phyloP scores from a whole-genome alignment of 2,888 invertebrate genomes.

The Chalcosyrphus nemorum region DNA sequence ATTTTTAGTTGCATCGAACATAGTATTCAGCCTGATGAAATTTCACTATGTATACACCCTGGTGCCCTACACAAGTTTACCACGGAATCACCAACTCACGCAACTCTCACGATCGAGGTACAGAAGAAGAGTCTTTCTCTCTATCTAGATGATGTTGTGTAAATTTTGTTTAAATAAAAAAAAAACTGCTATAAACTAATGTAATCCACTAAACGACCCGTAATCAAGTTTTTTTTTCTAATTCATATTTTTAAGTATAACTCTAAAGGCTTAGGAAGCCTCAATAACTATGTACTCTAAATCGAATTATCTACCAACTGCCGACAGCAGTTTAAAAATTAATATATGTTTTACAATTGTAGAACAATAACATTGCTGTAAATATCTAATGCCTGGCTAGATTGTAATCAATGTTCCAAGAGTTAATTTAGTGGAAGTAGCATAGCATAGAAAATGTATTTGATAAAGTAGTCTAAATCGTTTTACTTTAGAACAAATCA shows the following conservation, averaged over 20 bases:
- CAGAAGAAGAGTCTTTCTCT: constrained; percentile 56
- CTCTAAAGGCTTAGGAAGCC: constrained; percentile 11
- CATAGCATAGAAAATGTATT: background rate
- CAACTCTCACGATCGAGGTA: constrained; percentile 87
- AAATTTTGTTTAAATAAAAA: constrained; percentile 24
- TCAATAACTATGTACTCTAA: constrained; percentile 20
- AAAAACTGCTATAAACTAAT: constrained; percentile 28
- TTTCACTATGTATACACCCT: constrained; percentile 88
- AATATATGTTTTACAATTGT: background rate
- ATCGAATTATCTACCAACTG: background rate
- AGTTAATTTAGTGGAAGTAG: background rate
- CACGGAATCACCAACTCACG: constrained; percentile 85
- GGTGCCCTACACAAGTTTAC: constrained; percentile 86
- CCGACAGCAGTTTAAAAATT: constrained; percentile 7
- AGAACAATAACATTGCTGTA: constrained; percentile 29
- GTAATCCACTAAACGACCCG: constrained; percentile 51
- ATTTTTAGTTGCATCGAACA: constrained; percentile 87
- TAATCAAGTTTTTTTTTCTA: constrained; percentile 28
- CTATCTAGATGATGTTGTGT: constrained; percentile 54
- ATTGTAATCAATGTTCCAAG: background rate
- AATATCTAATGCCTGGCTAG: constrained; percentile 20
- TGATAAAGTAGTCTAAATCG: background rate
- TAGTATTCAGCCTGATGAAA: constrained; percentile 87
- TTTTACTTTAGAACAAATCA: too few species aligned
- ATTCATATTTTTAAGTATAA: constrained; percentile 26